These are phyloP conservation scores for Rhinogobius similis DNA, from an alignment of 2,113 vertebrate species.

Conservation along the genomic window DNA sequence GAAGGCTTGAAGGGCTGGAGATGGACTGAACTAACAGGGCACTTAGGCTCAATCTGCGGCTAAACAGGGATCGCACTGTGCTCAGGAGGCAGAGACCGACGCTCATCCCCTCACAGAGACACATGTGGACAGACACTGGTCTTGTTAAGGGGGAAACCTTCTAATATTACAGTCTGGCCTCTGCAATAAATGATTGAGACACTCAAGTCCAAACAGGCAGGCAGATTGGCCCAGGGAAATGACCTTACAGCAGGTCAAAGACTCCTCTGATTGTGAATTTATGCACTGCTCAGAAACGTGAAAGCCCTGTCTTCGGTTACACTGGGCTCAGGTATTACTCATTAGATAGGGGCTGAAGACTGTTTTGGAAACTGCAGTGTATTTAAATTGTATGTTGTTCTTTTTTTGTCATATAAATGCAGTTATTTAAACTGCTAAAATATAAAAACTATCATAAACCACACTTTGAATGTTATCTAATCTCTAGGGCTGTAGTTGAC, in stretches of 20 bases:
- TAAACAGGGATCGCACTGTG: slow-evolving; percentile 48
- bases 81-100: slow-evolving; percentile 41
- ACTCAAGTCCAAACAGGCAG: slow-evolving; percentile 15
- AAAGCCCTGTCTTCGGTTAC: slow-evolving; percentile 36
- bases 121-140: slow-evolving; percentile 23
- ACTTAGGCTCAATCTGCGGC: slow-evolving; percentile 59
- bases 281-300: slow-evolving; percentile 12
- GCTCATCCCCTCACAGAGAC: slow-evolving; percentile 58
- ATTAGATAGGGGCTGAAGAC: not conserved
- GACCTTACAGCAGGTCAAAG: slow-evolving; percentile 31
- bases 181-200: slow-evolving; percentile 45
- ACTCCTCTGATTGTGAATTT: slow-evolving; percentile 31
- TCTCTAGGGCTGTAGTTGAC: too few species aligned
- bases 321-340: not conserved
- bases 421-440: not conserved
- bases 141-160: not conserved
- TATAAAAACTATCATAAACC: too few species aligned
- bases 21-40: slow-evolving; percentile 60
- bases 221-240: not conserved
- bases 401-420: not conserved
- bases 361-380: not conserved
- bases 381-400: not conserved
- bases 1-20: slow-evolving; percentile 43
- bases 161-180: slow-evolving; percentile 6
- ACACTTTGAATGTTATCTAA: too few species aligned